Percentiles rank a stretch among this genome's conserved stretches.
Evolutionary conservation across 2,888 invertebrate genomes (phyloP).

Genomic region (Antheraea assamensis): DNA sequence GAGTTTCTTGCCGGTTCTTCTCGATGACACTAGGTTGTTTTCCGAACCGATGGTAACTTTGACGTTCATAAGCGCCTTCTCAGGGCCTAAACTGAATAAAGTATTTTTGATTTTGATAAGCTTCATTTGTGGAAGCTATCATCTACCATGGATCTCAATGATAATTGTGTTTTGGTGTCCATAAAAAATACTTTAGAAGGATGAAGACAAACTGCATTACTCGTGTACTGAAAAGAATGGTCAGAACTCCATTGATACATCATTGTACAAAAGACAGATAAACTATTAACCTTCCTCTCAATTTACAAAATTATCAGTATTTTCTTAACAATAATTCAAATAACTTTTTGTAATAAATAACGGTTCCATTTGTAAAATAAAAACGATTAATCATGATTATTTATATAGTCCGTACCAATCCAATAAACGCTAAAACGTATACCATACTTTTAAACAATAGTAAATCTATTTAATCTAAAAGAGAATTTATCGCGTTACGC

Average conservation of each 20-base stretch:
- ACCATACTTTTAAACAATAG: conserved; percentile 19
- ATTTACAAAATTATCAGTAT: background rate
- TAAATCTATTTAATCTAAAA: conserved; percentile 18
- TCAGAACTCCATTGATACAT: background rate
- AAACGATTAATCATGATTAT: conserved; percentile 12
- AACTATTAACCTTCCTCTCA: background rate
- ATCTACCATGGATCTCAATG: too few species aligned
- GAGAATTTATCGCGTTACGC: conserved; percentile 20
- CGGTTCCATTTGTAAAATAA: background rate
- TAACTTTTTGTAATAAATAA: conserved; percentile 6
- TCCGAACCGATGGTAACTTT: too few species aligned
- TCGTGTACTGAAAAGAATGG: background rate
- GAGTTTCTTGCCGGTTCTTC: too few species aligned
- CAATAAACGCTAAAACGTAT: conserved; percentile 14
- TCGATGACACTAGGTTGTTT: too few species aligned
- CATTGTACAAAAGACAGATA: background rate
- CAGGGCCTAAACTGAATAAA: too few species aligned
- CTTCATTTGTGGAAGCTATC: background rate
- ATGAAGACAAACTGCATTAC: background rate
- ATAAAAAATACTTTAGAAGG: background rate
- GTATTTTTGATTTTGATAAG: too few species aligned
- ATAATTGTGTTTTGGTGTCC: background rate
- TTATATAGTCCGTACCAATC: conserved; percentile 10
- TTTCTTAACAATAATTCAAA: background rate
- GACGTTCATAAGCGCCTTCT: too few species aligned